phyloP scores from a whole-genome alignment of 2,888 invertebrate genomes.

The Tetanocera ferruginea region DNA sequence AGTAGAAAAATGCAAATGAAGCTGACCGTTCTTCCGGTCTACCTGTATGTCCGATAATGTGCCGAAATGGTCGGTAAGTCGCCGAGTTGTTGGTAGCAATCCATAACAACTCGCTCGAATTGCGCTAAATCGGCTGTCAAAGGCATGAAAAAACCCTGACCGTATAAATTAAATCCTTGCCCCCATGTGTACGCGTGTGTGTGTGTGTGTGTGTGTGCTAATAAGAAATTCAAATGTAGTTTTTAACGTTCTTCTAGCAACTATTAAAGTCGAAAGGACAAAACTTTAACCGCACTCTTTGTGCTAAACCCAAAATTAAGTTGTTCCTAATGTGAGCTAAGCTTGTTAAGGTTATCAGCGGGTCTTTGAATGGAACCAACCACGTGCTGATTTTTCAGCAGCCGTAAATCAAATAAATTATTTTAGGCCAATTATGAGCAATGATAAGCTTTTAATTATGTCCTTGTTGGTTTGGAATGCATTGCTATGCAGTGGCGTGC shows the following conservation, averaged over 20 bases:
- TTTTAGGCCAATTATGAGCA: slow-evolving; percentile 1
- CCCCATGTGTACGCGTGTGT: no score
- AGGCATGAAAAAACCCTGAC: slow-evolving; percentile 63
- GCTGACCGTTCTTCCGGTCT: neutral
- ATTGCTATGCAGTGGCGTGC: neutral
- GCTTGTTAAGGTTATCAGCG: neutral
- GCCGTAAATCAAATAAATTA: slow-evolving; percentile 19
- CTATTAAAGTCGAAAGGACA: neutral
- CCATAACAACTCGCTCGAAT: slow-evolving; percentile 7
- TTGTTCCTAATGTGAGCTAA: neutral
- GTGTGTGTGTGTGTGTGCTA: neutral
- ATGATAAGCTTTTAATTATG: slow-evolving; percentile 30
- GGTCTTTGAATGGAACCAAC: neutral
- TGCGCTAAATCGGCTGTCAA: slow-evolving; percentile 55
- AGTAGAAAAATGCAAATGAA: slow-evolving; percentile 31
- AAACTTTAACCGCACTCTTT: neutral
- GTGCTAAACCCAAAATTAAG: slow-evolving; percentile 22
- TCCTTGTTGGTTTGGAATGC: slow-evolving; percentile 2
- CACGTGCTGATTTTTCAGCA: neutral
- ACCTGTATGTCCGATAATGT: slow-evolving; percentile 26
- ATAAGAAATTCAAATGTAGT: slow-evolving; percentile 16
- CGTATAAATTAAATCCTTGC: slow-evolving; percentile 60
- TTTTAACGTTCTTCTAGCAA: neutral
- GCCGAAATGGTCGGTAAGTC: neutral
- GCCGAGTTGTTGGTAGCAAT: neutral